Evolutionary conservation across 2,888 invertebrate species (phyloP).

Genomic region (Catocala fraxini): DNA sequence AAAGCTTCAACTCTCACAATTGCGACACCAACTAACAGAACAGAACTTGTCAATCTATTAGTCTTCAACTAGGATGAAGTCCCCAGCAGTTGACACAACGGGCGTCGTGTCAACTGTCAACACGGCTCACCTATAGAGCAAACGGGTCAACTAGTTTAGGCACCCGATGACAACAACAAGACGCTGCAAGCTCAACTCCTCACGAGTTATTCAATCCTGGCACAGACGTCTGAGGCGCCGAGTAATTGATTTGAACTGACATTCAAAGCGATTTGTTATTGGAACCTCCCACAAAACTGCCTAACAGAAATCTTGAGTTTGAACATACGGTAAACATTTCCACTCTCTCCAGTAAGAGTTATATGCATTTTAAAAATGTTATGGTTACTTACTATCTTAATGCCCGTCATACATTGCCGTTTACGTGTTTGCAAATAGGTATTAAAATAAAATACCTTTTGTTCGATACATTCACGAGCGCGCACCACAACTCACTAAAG

Average conservation of each 20-base stretch:
- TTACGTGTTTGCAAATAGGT: too few relatives aligned
- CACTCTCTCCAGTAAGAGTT: too few relatives aligned
- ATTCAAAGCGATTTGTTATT: background rate
- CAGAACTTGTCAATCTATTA: constrained; percentile 5
- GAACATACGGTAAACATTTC: too few relatives aligned
- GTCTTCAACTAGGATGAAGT: constrained; percentile 4
- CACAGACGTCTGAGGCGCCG: constrained; percentile 13
- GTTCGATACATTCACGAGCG: too few relatives aligned
- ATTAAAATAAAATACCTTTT: too few relatives aligned
- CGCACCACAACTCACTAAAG: too few relatives aligned
- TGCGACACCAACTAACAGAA: background rate
- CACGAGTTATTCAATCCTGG: constrained; percentile 30
- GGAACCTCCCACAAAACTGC: background rate
- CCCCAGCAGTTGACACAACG: constrained; percentile 36
- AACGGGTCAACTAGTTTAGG: constrained; percentile 50
- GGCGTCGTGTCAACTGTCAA: constrained; percentile 46
- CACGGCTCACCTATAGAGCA: constrained; percentile 47
- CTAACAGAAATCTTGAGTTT: too few relatives aligned
- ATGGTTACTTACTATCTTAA: too few relatives aligned
- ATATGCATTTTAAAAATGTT: too few relatives aligned
- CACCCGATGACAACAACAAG: constrained; percentile 48
- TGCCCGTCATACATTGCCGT: too few relatives aligned
- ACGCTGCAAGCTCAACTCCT: constrained; percentile 23
- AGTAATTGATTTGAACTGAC: background rate
- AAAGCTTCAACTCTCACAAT: background rate